These are phyloP conservation scores for Eolophus roseicapilla DNA, from an alignment of 2,113 vertebrate species.

Conservation along the genomic window DNA sequence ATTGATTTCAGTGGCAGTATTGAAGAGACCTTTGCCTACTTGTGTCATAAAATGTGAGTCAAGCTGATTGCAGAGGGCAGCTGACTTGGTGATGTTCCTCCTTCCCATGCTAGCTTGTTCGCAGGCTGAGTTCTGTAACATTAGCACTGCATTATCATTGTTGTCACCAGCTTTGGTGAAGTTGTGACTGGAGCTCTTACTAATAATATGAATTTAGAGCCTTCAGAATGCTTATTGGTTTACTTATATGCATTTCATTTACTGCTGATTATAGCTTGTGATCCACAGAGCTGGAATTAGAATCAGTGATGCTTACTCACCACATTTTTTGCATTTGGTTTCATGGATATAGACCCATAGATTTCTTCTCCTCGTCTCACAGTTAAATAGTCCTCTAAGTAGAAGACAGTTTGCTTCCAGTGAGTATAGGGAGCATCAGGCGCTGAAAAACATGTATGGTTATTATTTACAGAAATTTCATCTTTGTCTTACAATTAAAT, in stretches of 20 bases:
- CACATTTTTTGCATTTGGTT: constrained; percentile 94
- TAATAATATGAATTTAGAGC: background rate
- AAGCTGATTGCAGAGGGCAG: background rate
- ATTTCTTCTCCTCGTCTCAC: constrained; percentile 94
- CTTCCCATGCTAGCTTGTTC: background rate
- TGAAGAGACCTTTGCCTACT: background rate
- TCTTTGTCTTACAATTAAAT: background rate
- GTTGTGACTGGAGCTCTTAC: background rate
- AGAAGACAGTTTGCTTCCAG: constrained; percentile 98
- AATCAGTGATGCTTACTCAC: constrained; percentile 74
- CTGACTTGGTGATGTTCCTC: background rate
- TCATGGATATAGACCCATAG: constrained; percentile 90
- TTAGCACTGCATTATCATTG: background rate
- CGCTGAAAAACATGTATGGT: constrained; percentile 68
- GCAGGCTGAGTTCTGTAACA: background rate
- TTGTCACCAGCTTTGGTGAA: background rate
- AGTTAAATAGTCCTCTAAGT: constrained; percentile 94
- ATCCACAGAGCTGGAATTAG: background rate
- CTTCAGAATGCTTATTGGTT: background rate
- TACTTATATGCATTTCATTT: background rate
- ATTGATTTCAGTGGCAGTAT: background rate
- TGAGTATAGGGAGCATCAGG: constrained; percentile 94
- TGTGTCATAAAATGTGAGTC: background rate
- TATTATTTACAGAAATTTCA: background rate
- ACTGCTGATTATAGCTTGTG: background rate